Evolutionary conservation across 2,113 vertebrate genomes (phyloP), one percentile per base, ranked within the genome.

Genomic region (Tachycineta bicolor): DNA sequence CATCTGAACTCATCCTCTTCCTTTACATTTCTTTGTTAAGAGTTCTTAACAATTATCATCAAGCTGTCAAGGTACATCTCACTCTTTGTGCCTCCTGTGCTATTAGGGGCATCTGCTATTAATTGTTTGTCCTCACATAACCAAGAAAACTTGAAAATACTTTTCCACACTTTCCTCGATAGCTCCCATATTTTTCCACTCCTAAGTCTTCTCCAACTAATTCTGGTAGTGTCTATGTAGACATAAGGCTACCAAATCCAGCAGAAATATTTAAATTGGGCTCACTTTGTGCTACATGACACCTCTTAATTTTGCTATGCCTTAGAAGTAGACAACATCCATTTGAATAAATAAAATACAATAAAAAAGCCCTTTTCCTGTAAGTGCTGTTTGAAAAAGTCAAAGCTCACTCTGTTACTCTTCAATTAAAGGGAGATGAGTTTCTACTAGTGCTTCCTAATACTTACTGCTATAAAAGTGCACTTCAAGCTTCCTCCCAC

Each of bases 401-500:
- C 64, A 81, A 87, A 84, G 17, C 26, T 90, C 10, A 3, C 49
- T 68, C 49, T 46, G 74, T 59, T 74, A 25, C 23, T 60, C 49
- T 76, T 59, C 68, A 83, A 2, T 70, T 87, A 81, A 67, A 70
- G 47, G 16, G 31, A 58, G 14, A 2, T 29, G 37, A 86, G 28
- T 56, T 34, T 86, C 23, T 39, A 53, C 70, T 21, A 76, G n/a
- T 8, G 8, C 56, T 83, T 90, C 86, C 52, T 74, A 56, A 70
- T 59, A 81, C 25, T 70, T 92, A 50, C 2, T 70, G 59, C 80
- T 81, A 41, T 39, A 75, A 47, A 83, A 87, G 29, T 6, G 5
- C 70, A 83, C 52, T 78, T 88, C 47, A 69, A 89, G 56, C 47
- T 89, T 90, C 80, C 63, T 85, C 75, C 70, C 76, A 94, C 89